A percentile compares a stretch with the other conserved stretches of the same genome.
Conservation (phyloP, 1,140 invertebrate species). For the Stratiolaelaps scimitus region DNA sequence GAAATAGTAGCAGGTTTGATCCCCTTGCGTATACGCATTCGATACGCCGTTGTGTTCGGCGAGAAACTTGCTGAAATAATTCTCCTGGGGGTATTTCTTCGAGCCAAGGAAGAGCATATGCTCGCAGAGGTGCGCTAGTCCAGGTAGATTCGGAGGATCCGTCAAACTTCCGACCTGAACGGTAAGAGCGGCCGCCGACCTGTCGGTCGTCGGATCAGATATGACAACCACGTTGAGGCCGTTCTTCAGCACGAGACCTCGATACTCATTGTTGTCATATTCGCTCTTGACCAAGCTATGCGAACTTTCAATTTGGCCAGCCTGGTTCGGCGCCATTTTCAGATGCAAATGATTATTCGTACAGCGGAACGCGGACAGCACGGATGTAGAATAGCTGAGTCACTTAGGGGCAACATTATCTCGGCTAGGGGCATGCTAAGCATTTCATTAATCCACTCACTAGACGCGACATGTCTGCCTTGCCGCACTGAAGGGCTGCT, state of each 20-base stretch:
- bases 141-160: slow-evolving; percentile 61
- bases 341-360: no score
- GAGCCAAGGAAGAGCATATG: slow-evolving; percentile 93
- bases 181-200: slow-evolving; percentile 67
- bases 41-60: slow-evolving; percentile 70
- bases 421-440: no score
- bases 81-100: slow-evolving; percentile 82
- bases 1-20: slow-evolving; percentile 88
- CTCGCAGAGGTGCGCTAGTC: slow-evolving; percentile 89
- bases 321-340: not conserved
- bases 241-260: slow-evolving; percentile 70
- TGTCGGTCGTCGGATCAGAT: slow-evolving; percentile 79
- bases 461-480: no score
- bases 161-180: slow-evolving; percentile 43
- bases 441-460: no score
- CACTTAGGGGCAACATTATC: no score
- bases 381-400: no score
- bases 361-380: no score
- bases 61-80: slow-evolving; percentile 78
- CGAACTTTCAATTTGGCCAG: slow-evolving; percentile 29
- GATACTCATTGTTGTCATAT: slow-evolving; percentile 63
- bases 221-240: slow-evolving; percentile 74
- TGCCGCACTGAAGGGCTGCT: no score
- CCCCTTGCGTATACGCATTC: slow-evolving; percentile 68
- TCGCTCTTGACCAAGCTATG: slow-evolving; percentile 60